Evolutionary conservation across 2,797 vertebrate genomes (phyloP), one percentile per base, ranked within the genome.

Genomic region (Balearica regulorum): DNA sequence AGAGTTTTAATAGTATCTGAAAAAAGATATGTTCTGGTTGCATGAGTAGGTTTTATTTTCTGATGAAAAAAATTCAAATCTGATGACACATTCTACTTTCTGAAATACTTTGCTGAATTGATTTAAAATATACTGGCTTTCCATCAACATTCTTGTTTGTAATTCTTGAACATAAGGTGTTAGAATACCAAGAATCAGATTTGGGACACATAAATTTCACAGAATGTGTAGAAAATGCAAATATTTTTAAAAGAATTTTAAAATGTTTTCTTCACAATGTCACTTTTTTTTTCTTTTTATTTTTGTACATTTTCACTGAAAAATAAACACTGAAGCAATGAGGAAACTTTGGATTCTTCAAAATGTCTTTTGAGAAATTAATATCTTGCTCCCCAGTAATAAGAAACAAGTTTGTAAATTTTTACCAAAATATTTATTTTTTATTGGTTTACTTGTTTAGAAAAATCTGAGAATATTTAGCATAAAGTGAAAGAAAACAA

Each of bases 21-120:
- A 86, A 77, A 77, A 79, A 66, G 1, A 0, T 5, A 12, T 5
- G 1, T 33, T 49, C 14, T 7, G 9, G 1, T 43, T 75, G 9
- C 28, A 35, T 2, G 6, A 49, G 28, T 11, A 35, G 39, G 17
- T 51, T 55, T 77, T 8, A 77, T 78, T 71, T 90, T 83, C 57
- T n/a, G 15, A 51, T 16, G 2, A 19, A 25, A 48, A 35, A 61
- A 39, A 31, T 5, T 31, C 7, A 10, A 9, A 11, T 76, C 31
- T 24, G 28, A 48, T 41, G 8, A 20, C 7, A 46, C 9, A 35
- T 11, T 65, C n/a, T 57, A 16, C 9, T 18, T 41, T 53, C 44
- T 54, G 82, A 69, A 86, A 46, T 39, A 14, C 1, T 39, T 41
- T 57, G 19, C 43, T 81, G 17, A 54, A 77, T 31, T 13, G 2